Evolutionary conservation across 2,113 vertebrate genomes (phyloP).

Genomic region (Campylomormyrus numenius): DNA sequence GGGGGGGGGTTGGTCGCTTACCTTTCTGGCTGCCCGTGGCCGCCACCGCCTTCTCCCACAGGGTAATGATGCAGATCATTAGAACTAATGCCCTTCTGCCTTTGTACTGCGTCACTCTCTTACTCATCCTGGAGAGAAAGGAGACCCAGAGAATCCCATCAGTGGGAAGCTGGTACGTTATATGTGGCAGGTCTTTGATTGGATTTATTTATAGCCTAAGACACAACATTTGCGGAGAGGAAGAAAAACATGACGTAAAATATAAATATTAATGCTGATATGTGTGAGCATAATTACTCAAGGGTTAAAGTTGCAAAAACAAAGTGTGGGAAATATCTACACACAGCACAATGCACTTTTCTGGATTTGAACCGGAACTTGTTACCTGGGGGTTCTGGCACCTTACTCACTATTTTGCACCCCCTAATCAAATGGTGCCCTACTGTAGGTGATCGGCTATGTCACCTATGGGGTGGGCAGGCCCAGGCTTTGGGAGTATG

Average conservation of each 20-base stretch:
- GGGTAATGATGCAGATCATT: constrained; percentile 79
- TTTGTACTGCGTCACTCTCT: constrained; percentile 74
- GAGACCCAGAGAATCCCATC: constrained; percentile 13
- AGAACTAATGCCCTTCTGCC: constrained; percentile 82
- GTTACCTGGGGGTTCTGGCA: not conserved
- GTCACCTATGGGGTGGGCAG: not conserved
- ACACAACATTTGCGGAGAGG: not conserved
- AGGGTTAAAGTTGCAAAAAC: not conserved
- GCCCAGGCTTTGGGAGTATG: not conserved
- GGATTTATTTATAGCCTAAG: not conserved
- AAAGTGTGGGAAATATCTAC: not conserved
- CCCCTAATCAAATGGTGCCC: not conserved
- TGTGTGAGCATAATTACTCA: not conserved
- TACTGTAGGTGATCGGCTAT: not conserved
- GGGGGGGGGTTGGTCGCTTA: not conserved
- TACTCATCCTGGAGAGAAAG: constrained; percentile 83
- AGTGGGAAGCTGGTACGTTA: not conserved
- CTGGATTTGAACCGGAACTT: not conserved
- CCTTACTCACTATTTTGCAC: not conserved
- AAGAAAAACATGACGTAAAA: not conserved
- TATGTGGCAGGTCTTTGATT: not conserved
- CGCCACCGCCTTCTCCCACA: constrained; percentile 73
- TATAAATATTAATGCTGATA: not conserved
- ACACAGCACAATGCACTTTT: not conserved
- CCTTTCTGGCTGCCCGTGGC: constrained; percentile 64